phyloP scores from a whole-genome alignment of 2,888 invertebrate genomes.

The Antheraea yamamai region DNA sequence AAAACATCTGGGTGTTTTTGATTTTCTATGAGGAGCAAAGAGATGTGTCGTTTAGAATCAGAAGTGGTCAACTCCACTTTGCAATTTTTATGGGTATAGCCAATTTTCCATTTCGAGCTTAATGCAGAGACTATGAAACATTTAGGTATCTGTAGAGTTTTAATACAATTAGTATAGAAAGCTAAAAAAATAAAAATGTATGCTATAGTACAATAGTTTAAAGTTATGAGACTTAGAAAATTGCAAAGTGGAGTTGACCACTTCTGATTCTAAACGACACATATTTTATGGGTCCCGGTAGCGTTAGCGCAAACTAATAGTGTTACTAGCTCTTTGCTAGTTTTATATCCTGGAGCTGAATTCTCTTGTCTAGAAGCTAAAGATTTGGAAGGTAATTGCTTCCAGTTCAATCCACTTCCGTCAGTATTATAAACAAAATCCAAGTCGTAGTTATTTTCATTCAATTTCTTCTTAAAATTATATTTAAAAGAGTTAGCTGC shows the following conservation, averaged over 20 bases:
- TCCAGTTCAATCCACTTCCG: conserved; percentile 31
- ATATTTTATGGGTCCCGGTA: conserved; percentile 30
- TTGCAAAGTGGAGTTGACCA: too few relatives aligned
- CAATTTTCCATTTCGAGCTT: too few relatives aligned
- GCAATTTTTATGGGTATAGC: too few relatives aligned
- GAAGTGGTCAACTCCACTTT: too few relatives aligned
- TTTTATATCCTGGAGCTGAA: conserved; percentile 24
- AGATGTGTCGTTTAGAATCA: too few relatives aligned
- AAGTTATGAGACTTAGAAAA: too few relatives aligned
- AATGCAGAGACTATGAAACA: too few relatives aligned
- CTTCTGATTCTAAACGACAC: too few relatives aligned
- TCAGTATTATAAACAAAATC: conserved; percentile 34
- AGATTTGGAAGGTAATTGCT: conserved; percentile 30
- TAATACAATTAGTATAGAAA: too few relatives aligned
- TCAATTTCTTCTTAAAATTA: conserved; percentile 20
- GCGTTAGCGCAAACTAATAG: conserved; percentile 33
- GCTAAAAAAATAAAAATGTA: too few relatives aligned
- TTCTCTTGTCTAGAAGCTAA: conserved; percentile 26
- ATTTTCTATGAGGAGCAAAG: conserved; percentile 30
- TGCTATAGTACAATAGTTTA: too few relatives aligned
- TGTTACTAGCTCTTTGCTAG: conserved; percentile 29
- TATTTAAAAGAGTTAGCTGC: conserved; percentile 33
- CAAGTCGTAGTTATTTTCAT: conserved; percentile 28
- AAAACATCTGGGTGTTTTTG: conserved; percentile 32
- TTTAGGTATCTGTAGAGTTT: too few relatives aligned